Evolutionary conservation across 2,888 invertebrate species (phyloP).

Genomic region (Malthinus seriepunctatus): DNA sequence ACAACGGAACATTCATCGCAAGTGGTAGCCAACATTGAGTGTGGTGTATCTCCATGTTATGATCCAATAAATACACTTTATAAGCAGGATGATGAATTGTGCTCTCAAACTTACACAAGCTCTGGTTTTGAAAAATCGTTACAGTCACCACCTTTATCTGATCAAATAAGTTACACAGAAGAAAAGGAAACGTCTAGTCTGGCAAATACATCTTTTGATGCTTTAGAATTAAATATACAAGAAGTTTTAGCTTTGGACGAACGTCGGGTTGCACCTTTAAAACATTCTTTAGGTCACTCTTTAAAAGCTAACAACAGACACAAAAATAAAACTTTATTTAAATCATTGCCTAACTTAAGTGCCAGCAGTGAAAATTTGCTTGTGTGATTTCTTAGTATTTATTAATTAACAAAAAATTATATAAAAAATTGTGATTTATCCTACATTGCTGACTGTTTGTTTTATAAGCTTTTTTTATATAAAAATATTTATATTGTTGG

Average conservation of each 20-base stretch:
- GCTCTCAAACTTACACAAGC: conserved; percentile 26
- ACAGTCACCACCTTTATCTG: conserved; percentile 16
- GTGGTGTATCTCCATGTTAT: conserved; percentile 52
- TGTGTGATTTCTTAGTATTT: conserved; percentile 46
- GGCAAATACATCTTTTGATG: conserved; percentile 53
- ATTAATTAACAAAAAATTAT: conserved; percentile 10
- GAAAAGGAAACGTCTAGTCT: conserved; percentile 30
- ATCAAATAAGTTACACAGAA: conserved; percentile 17
- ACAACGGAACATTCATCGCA: conserved; percentile 52
- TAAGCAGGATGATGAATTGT: conserved; percentile 32
- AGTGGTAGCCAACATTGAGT: conserved; percentile 69
- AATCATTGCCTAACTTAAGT: conserved; percentile 73
- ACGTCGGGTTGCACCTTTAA: conserved; percentile 47
- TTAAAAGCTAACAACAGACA: conserved; percentile 43
- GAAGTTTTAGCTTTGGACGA: conserved; percentile 59
- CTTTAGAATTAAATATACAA: conserved; percentile 53
- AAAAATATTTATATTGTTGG: conserved; percentile 17
- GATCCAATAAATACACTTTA: conserved; percentile 48
- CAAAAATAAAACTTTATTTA: conserved; percentile 54
- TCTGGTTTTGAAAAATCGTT: conserved; percentile 19
- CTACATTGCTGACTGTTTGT: conserved; percentile 17
- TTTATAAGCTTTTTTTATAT: conserved; percentile 15
- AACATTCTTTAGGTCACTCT: conserved; percentile 43
- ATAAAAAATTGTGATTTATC: conserved; percentile 23
- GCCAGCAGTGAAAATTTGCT: conserved; percentile 68